Conservation (phyloP, 2,113 vertebrate species). For the Cathartes aura region DNA sequence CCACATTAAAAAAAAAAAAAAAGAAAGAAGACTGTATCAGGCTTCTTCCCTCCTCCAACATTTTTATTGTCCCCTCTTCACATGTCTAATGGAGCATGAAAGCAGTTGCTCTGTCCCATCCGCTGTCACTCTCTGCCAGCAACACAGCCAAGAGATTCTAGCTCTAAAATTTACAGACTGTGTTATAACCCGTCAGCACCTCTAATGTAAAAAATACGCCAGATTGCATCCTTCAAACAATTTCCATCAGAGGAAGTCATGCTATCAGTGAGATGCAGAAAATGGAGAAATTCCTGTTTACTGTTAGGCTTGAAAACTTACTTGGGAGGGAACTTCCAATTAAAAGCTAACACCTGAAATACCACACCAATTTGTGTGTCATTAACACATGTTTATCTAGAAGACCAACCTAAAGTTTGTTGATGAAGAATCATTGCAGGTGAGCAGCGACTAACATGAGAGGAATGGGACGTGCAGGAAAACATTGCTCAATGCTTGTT, state of each 20-base stretch:
- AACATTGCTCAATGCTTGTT: background rate
- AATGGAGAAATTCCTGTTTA: constrained; percentile 5
- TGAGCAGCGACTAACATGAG: background rate
- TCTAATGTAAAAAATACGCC: background rate
- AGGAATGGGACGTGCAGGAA: background rate
- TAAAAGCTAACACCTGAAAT: background rate
- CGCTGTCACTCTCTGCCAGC: background rate
- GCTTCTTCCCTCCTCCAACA: background rate
- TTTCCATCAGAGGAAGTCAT: background rate
- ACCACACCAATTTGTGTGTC: background rate
- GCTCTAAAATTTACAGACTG: background rate
- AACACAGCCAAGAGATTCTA: background rate
- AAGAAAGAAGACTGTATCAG: background rate
- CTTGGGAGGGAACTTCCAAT: background rate
- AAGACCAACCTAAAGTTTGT: background rate
- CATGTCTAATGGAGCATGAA: background rate
- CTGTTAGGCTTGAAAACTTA: background rate
- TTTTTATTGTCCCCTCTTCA: background rate
- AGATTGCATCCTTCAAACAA: background rate
- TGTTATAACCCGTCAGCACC: background rate
- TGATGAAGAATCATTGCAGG: background rate
- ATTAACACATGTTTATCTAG: background rate
- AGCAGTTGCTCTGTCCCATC: background rate
- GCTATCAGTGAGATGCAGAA: background rate
- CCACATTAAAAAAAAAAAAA: too few species aligned